A percentile compares a stretch with the other conserved stretches of the same genome.
Evolutionary conservation across 2,797 vertebrate species (phyloP).

Genomic region (Leuciscus waleckii): DNA sequence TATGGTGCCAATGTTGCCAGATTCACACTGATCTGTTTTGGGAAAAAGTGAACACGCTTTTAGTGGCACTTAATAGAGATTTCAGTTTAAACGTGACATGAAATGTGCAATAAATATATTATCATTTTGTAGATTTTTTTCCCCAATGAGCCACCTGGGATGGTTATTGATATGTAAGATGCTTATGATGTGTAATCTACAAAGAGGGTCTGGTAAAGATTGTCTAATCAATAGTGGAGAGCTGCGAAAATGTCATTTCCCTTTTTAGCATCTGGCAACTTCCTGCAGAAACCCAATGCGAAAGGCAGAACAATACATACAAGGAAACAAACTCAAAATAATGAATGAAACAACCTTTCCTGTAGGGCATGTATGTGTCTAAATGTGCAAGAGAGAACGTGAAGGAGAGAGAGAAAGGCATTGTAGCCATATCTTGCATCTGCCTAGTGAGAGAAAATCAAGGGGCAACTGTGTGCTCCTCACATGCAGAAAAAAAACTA

Average conservation of each 20-base stretch:
- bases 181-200: constrained; percentile 33
- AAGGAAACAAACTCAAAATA: constrained; percentile 22
- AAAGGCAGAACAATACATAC: constrained; percentile 12
- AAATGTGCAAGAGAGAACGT: constrained; percentile 9
- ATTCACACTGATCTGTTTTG: not conserved
- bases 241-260: constrained; percentile 52
- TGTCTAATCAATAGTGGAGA: constrained; percentile 26
- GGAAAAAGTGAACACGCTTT: not conserved
- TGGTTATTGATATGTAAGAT: not conserved
- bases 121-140: not conserved
- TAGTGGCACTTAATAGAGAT: not conserved
- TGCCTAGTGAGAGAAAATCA: constrained; percentile 20
- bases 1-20: not conserved
- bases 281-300: constrained; percentile 10
- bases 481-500: not conserved
- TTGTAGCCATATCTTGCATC: not conserved
- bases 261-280: constrained; percentile 48
- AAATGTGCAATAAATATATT: not conserved
- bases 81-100: not conserved
- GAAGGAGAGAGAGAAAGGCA: not conserved
- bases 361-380: constrained; percentile 15
- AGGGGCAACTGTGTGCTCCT: constrained; percentile 14
- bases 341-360: constrained; percentile 32
- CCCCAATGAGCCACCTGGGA: not conserved
- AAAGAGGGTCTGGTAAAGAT: constrained; percentile 33